phyloP scores from a whole-genome alignment of 2,113 vertebrate genomes.

The Bujurquina vittata region DNA sequence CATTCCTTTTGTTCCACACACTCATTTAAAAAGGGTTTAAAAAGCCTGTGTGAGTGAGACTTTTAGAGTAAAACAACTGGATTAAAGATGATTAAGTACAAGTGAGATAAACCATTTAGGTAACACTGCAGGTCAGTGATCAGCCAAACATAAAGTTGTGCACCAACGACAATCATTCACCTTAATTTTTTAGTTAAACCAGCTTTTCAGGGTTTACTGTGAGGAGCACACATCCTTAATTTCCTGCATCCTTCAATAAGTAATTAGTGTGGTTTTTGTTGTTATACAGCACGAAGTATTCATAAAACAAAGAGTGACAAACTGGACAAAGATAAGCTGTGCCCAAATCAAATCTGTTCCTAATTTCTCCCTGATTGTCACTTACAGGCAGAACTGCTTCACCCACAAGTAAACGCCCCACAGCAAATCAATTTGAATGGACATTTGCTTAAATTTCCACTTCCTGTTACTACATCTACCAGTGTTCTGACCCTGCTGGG shows the following conservation, averaged over 20 bases:
- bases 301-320: background rate
- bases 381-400: background rate
- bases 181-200: background rate
- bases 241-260: background rate
- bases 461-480: background rate
- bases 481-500: background rate
- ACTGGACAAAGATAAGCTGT: background rate
- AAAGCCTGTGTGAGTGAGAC: too few relatives aligned
- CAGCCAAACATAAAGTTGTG: too few relatives aligned
- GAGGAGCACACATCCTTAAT: background rate
- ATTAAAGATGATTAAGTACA: too few relatives aligned
- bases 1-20: too few relatives aligned
- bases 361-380: background rate
- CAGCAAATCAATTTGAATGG: background rate
- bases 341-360: background rate
- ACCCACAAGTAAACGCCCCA: background rate
- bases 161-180: background rate
- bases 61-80: too few relatives aligned
- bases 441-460: constrained; percentile 8
- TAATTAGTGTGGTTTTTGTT: background rate
- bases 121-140: too few relatives aligned
- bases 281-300: background rate
- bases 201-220: background rate
- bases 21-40: too few relatives aligned
- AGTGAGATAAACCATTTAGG: too few relatives aligned